A percentile compares a stretch with the other conserved stretches of the same genome.
Conservation (phyloP, 1,140 invertebrate genomes). For the Cataglyphis hispanica region DNA sequence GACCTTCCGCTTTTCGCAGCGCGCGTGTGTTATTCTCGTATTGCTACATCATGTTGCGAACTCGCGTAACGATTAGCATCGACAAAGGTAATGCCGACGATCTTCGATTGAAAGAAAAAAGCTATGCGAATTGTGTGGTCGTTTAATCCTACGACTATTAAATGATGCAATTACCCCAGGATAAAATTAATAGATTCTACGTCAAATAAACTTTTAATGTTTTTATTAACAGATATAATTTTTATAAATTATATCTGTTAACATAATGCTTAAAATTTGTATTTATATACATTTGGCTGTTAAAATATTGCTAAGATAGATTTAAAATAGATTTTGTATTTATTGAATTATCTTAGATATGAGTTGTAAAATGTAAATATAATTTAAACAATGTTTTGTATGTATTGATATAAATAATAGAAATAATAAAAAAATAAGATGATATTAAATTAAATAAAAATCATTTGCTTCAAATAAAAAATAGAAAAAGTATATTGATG, state of each 20-base stretch:
- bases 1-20: constrained; percentile 22
- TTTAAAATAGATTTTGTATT: not conserved
- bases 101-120: not conserved
- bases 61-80: constrained; percentile 15
- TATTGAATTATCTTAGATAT: no score
- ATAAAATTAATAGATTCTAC: not conserved
- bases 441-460: not conserved
- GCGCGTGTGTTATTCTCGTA: not conserved
- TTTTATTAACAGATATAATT: no score
- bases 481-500: not conserved
- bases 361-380: not conserved
- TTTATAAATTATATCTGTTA: not conserved
- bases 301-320: not conserved
- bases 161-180: not conserved
- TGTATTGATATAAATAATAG: not conserved
- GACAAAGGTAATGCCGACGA: not conserved
- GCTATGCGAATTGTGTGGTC: not conserved
- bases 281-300: not conserved
- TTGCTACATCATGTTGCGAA: constrained; percentile 3
- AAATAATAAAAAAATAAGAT: no score
- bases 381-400: not conserved
- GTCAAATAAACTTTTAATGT: not conserved
- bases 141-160: not conserved
- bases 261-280: not conserved
- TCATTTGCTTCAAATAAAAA: not conserved